Percentiles rank a stretch among this genome's conserved stretches.
phyloP scores from a whole-genome alignment of 1,140 invertebrate genomes.

The Batillaria attramentaria region DNA sequence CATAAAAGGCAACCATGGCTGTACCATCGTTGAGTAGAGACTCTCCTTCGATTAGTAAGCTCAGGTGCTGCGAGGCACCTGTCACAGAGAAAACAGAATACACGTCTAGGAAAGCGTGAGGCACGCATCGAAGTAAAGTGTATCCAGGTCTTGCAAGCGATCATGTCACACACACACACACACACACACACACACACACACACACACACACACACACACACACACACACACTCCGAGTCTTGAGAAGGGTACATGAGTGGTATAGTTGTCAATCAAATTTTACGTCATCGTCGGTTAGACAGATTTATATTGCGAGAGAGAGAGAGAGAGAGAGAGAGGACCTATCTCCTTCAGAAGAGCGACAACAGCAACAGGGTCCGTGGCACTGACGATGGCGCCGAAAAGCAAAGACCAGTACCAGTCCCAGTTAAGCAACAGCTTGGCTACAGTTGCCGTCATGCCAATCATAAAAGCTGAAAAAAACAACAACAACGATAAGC shows the following conservation, averaged over 20 bases:
- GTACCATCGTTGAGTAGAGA: constrained; percentile 74
- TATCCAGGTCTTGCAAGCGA: too few species aligned
- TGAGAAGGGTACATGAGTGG: too few species aligned
- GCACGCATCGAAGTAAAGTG: too few species aligned
- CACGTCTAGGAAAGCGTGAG: too few species aligned
- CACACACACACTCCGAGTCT: background rate
- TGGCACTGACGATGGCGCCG: constrained; percentile 72
- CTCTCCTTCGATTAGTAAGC: constrained; percentile 73
- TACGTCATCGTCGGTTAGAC: background rate
- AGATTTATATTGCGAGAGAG: background rate
- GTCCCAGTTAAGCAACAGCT: constrained; percentile 64
- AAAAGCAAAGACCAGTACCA: constrained; percentile 68
- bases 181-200: constrained; percentile 11
- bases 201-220: background rate
- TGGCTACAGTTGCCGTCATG: constrained; percentile 64
- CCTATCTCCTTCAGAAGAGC: constrained; percentile 71
- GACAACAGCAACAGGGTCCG: constrained; percentile 73
- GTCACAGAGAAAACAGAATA: constrained; percentile 18
- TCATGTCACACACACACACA: constrained; percentile 10
- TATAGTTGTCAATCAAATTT: too few species aligned
- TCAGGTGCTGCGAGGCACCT: constrained; percentile 70
- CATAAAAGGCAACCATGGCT: constrained; percentile 71
- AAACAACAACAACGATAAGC: background rate
- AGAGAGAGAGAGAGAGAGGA: constrained; percentile 26
- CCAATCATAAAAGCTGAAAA: constrained; percentile 68